These are phyloP conservation scores for Limanda limanda DNA, from an alignment of 2,113 vertebrate genomes.

Conservation along the genomic window DNA sequence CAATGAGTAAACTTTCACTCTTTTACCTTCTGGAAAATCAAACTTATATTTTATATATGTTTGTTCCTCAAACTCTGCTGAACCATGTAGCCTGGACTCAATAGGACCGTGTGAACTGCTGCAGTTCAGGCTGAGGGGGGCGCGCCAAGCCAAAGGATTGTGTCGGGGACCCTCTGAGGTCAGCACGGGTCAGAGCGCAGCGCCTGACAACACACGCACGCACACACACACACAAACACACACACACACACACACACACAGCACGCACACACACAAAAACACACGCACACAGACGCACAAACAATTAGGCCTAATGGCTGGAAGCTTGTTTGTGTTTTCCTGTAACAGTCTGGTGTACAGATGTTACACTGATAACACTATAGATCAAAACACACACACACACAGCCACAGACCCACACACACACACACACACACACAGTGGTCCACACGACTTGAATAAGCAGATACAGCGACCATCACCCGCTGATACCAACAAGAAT, in stretches of 20 bases:
- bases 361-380: background rate
- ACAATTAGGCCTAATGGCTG: conserved; percentile 15
- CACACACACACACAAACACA: no score
- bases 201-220: conserved; percentile 72
- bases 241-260: no score
- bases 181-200: conserved; percentile 80
- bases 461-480: background rate
- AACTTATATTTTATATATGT: background rate
- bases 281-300: no score
- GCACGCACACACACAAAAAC: background rate
- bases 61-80: conserved; percentile 38
- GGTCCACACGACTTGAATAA: no score
- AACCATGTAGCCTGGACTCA: conserved; percentile 42
- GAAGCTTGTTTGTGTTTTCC: conserved; percentile 19
- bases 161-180: conserved; percentile 66
- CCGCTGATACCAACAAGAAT: no score
- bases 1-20: no score
- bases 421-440: no score
- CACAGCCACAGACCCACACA: background rate
- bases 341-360: background rate
- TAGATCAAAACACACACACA: background rate
- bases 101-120: conserved; percentile 74
- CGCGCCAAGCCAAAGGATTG: conserved; percentile 79
- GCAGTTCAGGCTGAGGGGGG: conserved; percentile 78
- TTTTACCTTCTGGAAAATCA: no score